Evolutionary conservation across 2,113 vertebrate genomes (phyloP).

Genomic region (Orycteropus afer): DNA sequence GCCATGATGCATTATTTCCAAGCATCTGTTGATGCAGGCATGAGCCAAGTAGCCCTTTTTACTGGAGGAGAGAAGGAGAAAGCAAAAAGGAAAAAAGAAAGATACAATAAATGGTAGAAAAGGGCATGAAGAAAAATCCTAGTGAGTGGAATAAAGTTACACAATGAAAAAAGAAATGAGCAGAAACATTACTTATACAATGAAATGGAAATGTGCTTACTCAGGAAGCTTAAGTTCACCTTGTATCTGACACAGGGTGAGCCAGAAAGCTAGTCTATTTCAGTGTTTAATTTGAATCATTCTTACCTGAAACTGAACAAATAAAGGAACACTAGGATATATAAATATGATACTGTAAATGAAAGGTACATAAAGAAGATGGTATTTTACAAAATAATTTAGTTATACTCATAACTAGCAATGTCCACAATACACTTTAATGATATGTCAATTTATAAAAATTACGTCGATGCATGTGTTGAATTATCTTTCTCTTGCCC

Average conservation of each 20-base stretch:
- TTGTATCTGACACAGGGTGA: not conserved
- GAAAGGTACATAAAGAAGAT: not conserved
- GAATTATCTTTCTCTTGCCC: not conserved
- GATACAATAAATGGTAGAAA: conserved; percentile 58
- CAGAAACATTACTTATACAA: not conserved
- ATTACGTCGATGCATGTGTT: not conserved
- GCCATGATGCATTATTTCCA: conserved; percentile 67
- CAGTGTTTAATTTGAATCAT: conserved; percentile 14
- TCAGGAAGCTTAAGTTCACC: not conserved
- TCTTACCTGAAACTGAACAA: conserved; percentile 29
- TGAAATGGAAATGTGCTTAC: not conserved
- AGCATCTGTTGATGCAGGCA: conserved; percentile 2
- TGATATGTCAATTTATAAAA: not conserved
- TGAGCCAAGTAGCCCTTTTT: conserved; percentile 52
- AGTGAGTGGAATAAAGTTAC: conserved; percentile 58
- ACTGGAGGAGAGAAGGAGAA: conserved; percentile 54
- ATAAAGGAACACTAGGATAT: not conserved
- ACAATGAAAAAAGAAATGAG: conserved; percentile 63
- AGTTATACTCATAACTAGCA: not conserved
- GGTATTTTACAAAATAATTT: not conserved
- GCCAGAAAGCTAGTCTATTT: not conserved
- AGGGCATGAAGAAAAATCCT: conserved; percentile 48
- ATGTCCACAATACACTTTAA: not conserved
- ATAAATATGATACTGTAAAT: conserved; percentile 6
- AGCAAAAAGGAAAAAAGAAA: conserved; percentile 13